Evolutionary conservation across 2,888 invertebrate genomes (phyloP).

Genomic region (Nowickia ferox): DNA sequence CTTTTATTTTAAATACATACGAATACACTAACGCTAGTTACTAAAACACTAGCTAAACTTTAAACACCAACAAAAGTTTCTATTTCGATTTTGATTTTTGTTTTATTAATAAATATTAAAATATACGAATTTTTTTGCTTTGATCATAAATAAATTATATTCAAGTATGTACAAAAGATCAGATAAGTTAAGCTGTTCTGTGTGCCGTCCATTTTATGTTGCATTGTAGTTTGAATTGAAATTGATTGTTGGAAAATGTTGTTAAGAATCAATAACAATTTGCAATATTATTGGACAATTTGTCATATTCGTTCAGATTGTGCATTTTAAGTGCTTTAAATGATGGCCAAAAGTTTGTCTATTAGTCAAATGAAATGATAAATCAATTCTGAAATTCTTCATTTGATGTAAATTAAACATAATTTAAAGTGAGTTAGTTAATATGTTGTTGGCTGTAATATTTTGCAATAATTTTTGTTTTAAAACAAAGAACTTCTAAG

Average conservation of each 20-base stretch:
- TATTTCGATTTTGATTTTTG: constrained; percentile 11
- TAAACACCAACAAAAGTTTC: constrained; percentile 20
- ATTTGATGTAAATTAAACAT: background rate
- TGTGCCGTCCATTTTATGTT: constrained; percentile 1
- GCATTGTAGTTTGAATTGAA: constrained; percentile 35
- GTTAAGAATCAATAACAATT: constrained; percentile 60
- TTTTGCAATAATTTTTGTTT: too few species aligned
- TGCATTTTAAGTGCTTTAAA: constrained; percentile 45
- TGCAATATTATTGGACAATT: constrained; percentile 51
- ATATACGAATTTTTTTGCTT: background rate
- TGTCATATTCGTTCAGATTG: constrained; percentile 57
- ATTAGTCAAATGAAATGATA: constrained; percentile 33
- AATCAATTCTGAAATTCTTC: constrained; percentile 33
- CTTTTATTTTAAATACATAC: background rate
- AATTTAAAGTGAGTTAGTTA: background rate
- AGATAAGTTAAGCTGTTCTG: constrained; percentile 42
- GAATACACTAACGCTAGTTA: background rate
- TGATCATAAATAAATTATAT: constrained; percentile 47
- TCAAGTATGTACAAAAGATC: constrained; percentile 57
- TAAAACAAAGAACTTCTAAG: too few species aligned
- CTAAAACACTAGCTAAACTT: constrained; percentile 16
- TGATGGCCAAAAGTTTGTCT: constrained; percentile 29
- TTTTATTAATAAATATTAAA: background rate
- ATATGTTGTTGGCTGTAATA: background rate
- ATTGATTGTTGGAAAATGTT: constrained; percentile 42